These are phyloP conservation scores for Lasioglossum vierecki DNA, from an alignment of 2,888 invertebrate species.

Conservation along the genomic window DNA sequence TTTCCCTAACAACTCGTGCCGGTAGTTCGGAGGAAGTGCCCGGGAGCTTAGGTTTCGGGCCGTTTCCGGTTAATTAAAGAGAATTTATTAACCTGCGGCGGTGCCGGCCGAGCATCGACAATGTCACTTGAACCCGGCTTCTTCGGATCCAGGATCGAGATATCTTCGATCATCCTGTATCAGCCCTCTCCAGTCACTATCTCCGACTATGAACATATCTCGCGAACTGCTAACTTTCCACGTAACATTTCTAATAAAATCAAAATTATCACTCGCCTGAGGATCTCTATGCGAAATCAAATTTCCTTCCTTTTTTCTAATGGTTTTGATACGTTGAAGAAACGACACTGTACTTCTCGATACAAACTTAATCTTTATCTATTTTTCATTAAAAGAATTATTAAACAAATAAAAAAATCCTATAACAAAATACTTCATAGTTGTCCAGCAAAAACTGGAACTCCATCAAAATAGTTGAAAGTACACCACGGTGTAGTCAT, in stretches of 20 bases:
- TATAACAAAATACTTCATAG: background rate
- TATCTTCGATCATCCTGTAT: conserved; percentile 10
- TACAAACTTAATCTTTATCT: background rate
- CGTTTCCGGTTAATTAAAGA: conserved; percentile 57
- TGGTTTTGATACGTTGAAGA: too few relatives aligned
- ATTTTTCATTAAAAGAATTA: background rate
- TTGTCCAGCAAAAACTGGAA: background rate
- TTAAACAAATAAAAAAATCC: background rate
- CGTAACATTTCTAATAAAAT: background rate
- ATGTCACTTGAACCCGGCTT: conserved; percentile 11
- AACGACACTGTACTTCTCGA: background rate
- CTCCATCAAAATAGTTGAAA: too few relatives aligned
- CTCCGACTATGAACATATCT: background rate
- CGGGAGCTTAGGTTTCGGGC: conserved; percentile 41
- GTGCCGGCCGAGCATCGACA: conserved; percentile 30
- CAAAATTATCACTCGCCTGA: background rate
- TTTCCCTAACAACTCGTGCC: conserved; percentile 47
- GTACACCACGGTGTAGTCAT: too few relatives aligned
- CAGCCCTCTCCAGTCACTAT: background rate
- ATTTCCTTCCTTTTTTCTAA: background rate
- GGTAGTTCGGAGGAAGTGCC: conserved; percentile 46
- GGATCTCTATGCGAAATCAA: background rate
- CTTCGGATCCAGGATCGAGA: conserved; percentile 1
- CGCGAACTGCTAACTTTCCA: background rate
- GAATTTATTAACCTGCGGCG: conserved; percentile 49